Conservation (phyloP, 2,888 invertebrate genomes). For the Chloromyia formosa region DNA sequence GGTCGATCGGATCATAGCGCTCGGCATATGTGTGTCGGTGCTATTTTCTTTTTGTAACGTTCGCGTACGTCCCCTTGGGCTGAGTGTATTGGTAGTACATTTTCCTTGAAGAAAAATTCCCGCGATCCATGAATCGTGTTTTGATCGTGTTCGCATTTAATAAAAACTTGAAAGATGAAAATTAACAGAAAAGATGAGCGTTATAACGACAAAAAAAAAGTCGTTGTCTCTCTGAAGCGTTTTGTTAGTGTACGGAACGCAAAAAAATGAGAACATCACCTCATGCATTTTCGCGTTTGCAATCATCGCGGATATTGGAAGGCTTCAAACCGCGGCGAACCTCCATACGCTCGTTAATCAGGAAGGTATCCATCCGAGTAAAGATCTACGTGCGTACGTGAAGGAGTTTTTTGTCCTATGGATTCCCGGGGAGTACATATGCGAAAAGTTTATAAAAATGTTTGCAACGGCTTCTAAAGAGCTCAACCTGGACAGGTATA, state of each 20-base stretch:
- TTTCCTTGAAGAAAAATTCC: conserved; percentile 31
- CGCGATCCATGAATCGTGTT: conserved; percentile 17
- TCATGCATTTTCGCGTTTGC: conserved; percentile 37
- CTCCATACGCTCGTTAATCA: conserved; percentile 25
- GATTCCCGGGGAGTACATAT: not conserved
- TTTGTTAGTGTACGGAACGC: conserved; percentile 5
- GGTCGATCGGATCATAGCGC: not conserved
- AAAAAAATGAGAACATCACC: conserved; percentile 37
- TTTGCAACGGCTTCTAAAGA: conserved; percentile 15
- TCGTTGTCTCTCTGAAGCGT: conserved; percentile 44
- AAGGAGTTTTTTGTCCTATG: not conserved
- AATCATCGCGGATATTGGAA: not conserved
- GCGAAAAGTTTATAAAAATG: conserved; percentile 28
- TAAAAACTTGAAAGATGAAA: conserved; percentile 43
- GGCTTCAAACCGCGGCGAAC: not conserved
- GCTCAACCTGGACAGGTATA: not conserved
- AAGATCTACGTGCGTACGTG: conserved; percentile 21
- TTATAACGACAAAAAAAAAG: conserved; percentile 43
- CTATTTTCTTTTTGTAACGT: conserved; percentile 16
- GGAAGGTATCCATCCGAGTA: conserved; percentile 27
- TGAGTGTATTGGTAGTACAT: not conserved
- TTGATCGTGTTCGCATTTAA: conserved; percentile 31
- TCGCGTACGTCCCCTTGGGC: conserved; percentile 21
- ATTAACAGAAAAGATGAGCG: conserved; percentile 42
- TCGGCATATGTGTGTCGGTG: too few species aligned